These are phyloP conservation scores for Tetraneura akinire DNA, from an alignment of 1,140 invertebrate genomes.

Conservation along the genomic window DNA sequence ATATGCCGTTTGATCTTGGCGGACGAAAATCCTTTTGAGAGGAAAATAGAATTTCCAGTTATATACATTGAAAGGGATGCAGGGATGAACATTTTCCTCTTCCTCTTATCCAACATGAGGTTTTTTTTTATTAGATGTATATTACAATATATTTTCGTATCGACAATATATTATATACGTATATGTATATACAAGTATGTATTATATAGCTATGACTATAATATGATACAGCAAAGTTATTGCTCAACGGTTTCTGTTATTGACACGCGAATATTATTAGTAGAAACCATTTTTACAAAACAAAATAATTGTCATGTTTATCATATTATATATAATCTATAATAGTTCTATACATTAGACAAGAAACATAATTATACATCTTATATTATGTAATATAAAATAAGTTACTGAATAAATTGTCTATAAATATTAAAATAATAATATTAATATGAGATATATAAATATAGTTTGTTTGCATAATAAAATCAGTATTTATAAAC, in stretches of 20 bases:
- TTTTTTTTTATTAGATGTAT: slow-evolving; percentile 25
- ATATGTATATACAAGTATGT: background rate
- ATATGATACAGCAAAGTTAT: background rate
- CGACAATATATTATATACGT: background rate
- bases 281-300: slow-evolving; percentile 8
- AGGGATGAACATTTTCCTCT: slow-evolving; percentile 9
- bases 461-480: too few species aligned
- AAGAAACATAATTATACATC: background rate
- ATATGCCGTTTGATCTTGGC: slow-evolving; percentile 41
- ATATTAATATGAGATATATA: too few species aligned
- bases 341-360: too few species aligned
- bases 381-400: background rate
- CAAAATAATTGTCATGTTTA: background rate
- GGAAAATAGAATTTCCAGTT: slow-evolving; percentile 50
- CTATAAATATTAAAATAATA: background rate
- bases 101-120: background rate
- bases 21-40: slow-evolving; percentile 46
- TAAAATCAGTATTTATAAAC: background rate
- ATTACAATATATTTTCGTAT: background rate
- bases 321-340: background rate
- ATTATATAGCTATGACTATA: background rate
- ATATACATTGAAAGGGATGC: background rate
- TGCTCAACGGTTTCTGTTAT: background rate
- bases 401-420: background rate
- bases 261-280: slow-evolving; percentile 6